Conservation (phyloP, 2,797 vertebrate species). For the Syngnathus acus region DNA sequence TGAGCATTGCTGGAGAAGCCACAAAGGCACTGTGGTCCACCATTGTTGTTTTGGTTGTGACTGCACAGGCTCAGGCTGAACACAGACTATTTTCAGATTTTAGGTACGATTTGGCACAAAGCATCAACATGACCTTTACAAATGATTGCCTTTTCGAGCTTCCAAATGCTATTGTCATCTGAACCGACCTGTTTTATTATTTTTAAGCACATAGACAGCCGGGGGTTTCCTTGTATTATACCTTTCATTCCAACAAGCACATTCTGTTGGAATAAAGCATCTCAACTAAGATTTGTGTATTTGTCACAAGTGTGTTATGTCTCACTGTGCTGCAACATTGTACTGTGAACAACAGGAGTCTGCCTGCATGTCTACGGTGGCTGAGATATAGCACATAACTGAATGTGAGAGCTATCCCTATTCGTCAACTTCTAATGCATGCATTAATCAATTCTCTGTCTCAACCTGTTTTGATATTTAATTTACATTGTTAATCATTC, state of each 20-base stretch:
- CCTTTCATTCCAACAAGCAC: not conserved
- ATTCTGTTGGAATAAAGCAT: conserved; percentile 23
- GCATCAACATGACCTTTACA: not conserved
- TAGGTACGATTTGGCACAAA: not conserved
- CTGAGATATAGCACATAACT: conserved; percentile 15
- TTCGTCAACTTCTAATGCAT: conserved; percentile 38
- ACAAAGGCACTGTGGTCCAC: not conserved
- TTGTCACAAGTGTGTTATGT: conserved; percentile 33
- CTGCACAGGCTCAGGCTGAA: not conserved
- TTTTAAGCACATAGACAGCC: not conserved
- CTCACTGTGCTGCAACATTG: conserved; percentile 44
- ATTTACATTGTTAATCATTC: conserved; percentile 63
- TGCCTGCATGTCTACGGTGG: conserved; percentile 19
- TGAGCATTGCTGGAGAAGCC: not conserved
- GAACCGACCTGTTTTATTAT: not conserved
- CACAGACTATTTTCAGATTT: not conserved
- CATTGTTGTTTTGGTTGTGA: not conserved
- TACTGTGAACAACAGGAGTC: conserved; percentile 27
- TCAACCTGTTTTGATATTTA: conserved; percentile 64
- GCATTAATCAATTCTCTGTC: conserved; percentile 45
- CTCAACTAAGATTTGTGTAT: conserved; percentile 13
- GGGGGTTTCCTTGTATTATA: not conserved
- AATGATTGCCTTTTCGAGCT: not conserved
- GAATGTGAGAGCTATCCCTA: conserved; percentile 39
- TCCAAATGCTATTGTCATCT: not conserved